Base-by-base conservation (phyloP, 53 echinoderm and acorn worm species). In the Paracentrotus lividus region DNA sequence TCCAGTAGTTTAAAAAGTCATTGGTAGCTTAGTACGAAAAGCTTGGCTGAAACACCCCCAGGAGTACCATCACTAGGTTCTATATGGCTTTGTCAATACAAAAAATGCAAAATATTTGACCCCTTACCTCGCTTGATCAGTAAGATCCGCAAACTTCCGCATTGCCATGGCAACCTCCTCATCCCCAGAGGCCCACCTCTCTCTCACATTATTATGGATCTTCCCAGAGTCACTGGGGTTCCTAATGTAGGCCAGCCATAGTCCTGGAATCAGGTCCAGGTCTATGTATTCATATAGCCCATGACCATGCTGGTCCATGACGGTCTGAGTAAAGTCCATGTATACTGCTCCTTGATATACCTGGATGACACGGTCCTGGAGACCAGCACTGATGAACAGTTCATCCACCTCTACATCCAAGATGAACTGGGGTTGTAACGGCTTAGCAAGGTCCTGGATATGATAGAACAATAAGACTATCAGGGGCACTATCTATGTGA, bases 201-300 rank as follows among this genome's bases (percentile, higher is more conserved):
- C 96, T 88, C 94, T 96, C 32, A 96, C 90, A 64, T 85, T 93
- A 67, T 94, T 96, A 90, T 97, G 97, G 33, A 97, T 97, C 93
- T 96, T 97, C 8, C 97, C 97, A 0, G 97, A 97, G 85, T 97
- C 97, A 84, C 97, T 97, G 12, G 97, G 97, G 45, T 97, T 96
- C 27, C 97, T 95, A 78, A 97, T 95, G 88, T 94, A 97, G 43
- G 97, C 95, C 44, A 97, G 81, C 97, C 97, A 97, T 26, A 97
- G 90, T 24, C 94, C 85, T 23, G 97, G 97, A 21, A 93, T 88
- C 42, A 96, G 85, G 92, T 94, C 81, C 59, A 92, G 57, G 58
- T 97, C 96, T 93, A 96, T 55, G 57, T 91, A 64, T 58, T 93
- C 64, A 84, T 97, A 97, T 23, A 92, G 49, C 8, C 97, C 96